Evolutionary conservation across 2,113 vertebrate genomes (phyloP), one percentile per base, ranked within the genome.

Genomic region (Ameiurus melas): DNA sequence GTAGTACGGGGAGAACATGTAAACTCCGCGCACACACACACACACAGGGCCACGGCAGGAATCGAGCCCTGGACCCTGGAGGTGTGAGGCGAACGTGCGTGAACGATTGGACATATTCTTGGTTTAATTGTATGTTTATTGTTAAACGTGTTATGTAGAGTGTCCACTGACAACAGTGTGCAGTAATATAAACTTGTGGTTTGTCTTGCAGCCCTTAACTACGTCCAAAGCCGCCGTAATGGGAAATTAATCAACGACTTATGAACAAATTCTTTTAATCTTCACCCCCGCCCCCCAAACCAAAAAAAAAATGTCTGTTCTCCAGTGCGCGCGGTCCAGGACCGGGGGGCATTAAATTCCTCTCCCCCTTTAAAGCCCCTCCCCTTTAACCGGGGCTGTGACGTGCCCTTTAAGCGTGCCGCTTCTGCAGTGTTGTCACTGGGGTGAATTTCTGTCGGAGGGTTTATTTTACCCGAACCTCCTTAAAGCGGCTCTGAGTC

Each of bases 391-490:
- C 13, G 86, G 10, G 58, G 0, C 25, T 4, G 83, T 58, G 39
- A 85, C 90, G 87, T 91, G 55, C 94, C 95, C 95, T 94, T 96
- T 94, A 94, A 94, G 68, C 10, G 2, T 6, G 20, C 25, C 16
- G 36, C 79, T 53, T 57, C 80, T 87, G 91, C 90, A 82, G 91
- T 73, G 92, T 91, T 92, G 92, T 92, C 92, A 87, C 90, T 84
- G 53, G 84, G 75, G 36, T 36, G 53, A 75, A 83, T 92, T 87
- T 85, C 5, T 30, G 88, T 91, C 89, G 92, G 93, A 80, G 30
- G 62, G 85, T 13, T 68, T 53, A 71, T 86, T 78, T 64, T 17
- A 78, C 20, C 53, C n/a, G 30, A 85, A 68, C 19, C 30, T 8
- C 64, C 39, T 84, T 64, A 55, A 85, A 71, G 83, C 83, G 30